Evolutionary conservation across 2,113 vertebrate genomes (phyloP).

Genomic region (Ammospiza nelsoni): DNA sequence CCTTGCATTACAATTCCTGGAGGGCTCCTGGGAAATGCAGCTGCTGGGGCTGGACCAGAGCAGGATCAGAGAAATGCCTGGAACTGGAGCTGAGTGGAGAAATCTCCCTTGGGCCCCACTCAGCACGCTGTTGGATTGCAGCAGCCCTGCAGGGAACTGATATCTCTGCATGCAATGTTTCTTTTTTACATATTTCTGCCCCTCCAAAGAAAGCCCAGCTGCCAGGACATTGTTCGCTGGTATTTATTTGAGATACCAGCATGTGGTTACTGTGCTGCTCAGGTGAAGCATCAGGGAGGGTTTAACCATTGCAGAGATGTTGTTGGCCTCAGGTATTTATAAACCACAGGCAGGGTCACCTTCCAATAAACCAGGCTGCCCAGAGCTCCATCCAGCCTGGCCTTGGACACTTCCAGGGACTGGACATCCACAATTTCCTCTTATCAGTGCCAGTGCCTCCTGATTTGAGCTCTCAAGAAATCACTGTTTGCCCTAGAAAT

Average conservation of each 20-base stretch:
- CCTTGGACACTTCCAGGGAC: not conserved
- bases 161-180: rapidly evolving
- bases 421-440: not conserved
- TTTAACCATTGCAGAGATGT: not conserved
- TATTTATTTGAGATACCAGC: not conserved
- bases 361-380: not conserved
- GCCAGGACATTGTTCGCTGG: not conserved
- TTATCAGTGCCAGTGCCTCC: not conserved
- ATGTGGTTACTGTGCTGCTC: not conserved
- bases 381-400: not conserved
- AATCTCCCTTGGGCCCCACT: not conserved
- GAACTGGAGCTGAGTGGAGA: rapidly evolving
- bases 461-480: not conserved
- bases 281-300: not conserved
- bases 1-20: not conserved
- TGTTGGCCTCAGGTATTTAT: not conserved
- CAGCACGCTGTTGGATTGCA: not conserved
- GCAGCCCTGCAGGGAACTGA: not conserved
- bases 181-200: not conserved
- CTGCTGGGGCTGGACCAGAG: not conserved
- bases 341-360: not conserved
- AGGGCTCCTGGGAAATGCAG: not conserved
- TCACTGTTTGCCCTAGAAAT: not conserved
- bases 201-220: not conserved
- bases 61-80: not conserved